These are phyloP conservation scores for Gymnopithys bicolor DNA, from an alignment of 2,797 vertebrate species.

Conservation along the genomic window DNA sequence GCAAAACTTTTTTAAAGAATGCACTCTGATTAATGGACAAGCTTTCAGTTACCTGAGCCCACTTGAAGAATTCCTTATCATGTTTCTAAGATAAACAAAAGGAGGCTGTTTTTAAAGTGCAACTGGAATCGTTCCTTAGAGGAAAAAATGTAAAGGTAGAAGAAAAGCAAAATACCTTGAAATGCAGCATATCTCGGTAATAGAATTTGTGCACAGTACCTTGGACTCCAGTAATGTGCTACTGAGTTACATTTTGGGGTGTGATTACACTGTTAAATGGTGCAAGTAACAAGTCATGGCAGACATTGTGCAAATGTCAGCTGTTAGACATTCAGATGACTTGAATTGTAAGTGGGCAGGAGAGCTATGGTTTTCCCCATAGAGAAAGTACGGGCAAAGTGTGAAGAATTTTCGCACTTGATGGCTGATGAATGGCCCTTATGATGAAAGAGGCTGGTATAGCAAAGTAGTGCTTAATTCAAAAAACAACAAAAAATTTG, in stretches of 20 bases:
- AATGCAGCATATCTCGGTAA: not conserved
- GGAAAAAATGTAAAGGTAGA: not conserved
- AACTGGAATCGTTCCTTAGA: not conserved
- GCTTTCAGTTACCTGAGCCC: not conserved
- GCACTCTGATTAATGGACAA: not conserved
- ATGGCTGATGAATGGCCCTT: not conserved
- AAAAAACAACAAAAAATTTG: not conserved
- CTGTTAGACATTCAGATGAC: not conserved
- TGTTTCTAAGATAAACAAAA: not conserved
- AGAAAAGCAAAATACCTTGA: not conserved
- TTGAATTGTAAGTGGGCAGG: not conserved
- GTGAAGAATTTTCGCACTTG: not conserved
- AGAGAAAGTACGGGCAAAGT: not conserved
- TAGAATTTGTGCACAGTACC: not conserved
- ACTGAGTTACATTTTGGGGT: not conserved
- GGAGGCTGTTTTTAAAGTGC: not conserved
- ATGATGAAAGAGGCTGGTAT: not conserved
- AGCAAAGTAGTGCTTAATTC: not conserved
- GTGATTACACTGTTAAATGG: not conserved
- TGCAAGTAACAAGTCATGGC: not conserved
- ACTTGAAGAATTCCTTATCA: not conserved
- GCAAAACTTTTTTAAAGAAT: not conserved
- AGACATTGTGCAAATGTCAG: not conserved
- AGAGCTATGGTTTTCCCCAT: not conserved
- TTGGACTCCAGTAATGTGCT: not conserved